Percentiles rank a stretch among this genome's conserved stretches.
phyloP scores from a whole-genome alignment of 2,888 invertebrate species.

The Ceraclea dissimilis region DNA sequence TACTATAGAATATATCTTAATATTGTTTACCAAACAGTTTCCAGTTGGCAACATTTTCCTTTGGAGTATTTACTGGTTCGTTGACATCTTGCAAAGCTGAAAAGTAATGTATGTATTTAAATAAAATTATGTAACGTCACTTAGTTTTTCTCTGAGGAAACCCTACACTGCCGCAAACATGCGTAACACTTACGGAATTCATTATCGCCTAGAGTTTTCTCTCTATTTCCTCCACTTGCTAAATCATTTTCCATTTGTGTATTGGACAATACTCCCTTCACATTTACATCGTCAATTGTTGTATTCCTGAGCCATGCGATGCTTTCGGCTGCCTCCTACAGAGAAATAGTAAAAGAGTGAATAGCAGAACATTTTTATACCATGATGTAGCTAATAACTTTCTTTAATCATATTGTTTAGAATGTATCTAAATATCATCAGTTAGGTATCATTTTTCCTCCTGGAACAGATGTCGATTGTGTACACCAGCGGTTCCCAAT shows the following conservation, averaged over 20 bases:
- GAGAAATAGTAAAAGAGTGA: too few relatives aligned
- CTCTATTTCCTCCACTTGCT: background rate
- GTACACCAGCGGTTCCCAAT: too few relatives aligned
- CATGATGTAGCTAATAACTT: too few relatives aligned
- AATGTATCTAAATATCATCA: too few relatives aligned
- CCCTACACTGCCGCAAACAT: too few relatives aligned
- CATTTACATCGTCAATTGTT: background rate
- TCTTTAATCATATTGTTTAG: too few relatives aligned
- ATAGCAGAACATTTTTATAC: background rate
- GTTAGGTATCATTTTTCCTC: too few relatives aligned
- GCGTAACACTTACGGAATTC: background rate
- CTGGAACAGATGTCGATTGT: too few relatives aligned
- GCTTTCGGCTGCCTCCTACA: constrained; percentile 21
- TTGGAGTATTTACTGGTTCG: background rate
- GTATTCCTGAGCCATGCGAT: constrained; percentile 20
- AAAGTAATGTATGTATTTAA: too few relatives aligned
- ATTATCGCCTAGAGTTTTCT: background rate
- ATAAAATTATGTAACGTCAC: too few relatives aligned
- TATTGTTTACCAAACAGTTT: background rate
- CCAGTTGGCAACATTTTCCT: background rate
- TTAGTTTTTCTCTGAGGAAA: too few relatives aligned
- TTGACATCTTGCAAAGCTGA: too few relatives aligned
- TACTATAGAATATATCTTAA: background rate
- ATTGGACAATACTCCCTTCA: background rate
- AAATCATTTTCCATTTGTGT: background rate